Percentiles rank a stretch among this genome's conserved stretches.
These are phyloP conservation scores for Sympetrum striolatum DNA, from an alignment of 2,888 invertebrate species.

Conservation along the genomic window DNA sequence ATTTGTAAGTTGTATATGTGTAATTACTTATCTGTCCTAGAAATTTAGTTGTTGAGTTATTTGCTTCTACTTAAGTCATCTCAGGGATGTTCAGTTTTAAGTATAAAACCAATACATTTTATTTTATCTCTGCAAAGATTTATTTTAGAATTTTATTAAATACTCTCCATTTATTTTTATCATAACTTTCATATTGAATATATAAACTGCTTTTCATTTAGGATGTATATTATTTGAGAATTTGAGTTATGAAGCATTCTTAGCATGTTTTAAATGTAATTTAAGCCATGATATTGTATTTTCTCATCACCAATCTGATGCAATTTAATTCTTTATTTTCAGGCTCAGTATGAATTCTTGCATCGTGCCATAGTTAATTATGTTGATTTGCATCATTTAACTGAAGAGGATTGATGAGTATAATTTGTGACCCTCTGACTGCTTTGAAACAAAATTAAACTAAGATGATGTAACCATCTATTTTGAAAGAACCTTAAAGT, in stretches of 20 bases:
- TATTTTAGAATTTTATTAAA: neutral
- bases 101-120: neutral
- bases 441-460: neutral
- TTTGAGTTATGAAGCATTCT: no score
- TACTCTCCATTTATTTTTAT: no score
- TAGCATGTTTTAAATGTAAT: no score
- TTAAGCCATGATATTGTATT: no score
- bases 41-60: neutral
- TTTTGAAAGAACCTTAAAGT: neutral
- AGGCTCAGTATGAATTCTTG: constrained; percentile 93
- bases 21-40: neutral
- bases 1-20: constrained; percentile 68
- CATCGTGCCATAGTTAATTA: constrained; percentile 91
- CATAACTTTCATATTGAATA: no score
- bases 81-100: neutral
- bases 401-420: constrained; percentile 60
- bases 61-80: neutral
- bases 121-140: neutral
- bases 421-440: neutral
- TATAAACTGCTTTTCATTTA: no score
- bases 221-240: no score
- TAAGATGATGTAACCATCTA: neutral
- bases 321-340: constrained; percentile 55
- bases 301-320: neutral
- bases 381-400: constrained; percentile 82